Percentiles rank a stretch among this genome's conserved stretches.
phyloP scores from a whole-genome alignment of 2,113 vertebrate genomes.

The Harpagus bidentatus region DNA sequence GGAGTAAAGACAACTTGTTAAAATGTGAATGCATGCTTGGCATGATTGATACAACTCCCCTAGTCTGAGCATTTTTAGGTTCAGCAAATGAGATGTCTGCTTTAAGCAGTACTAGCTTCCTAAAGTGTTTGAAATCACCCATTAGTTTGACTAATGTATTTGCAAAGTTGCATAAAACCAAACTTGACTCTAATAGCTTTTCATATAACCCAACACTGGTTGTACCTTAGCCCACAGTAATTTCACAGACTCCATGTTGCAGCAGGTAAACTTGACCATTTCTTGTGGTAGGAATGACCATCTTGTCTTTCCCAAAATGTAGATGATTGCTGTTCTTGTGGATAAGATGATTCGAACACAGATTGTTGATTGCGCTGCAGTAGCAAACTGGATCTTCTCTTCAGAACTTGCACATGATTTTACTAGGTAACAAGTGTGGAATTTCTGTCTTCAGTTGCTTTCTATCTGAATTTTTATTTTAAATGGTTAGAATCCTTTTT shows the following conservation, averaged over 20 bases:
- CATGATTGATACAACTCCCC: neutral
- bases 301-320: neutral
- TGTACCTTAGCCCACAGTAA: neutral
- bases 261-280: neutral
- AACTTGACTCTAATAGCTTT: neutral
- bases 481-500: neutral
- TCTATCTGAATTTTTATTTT: neutral
- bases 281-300: neutral
- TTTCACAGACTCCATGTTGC: neutral
- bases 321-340: constrained; percentile 90
- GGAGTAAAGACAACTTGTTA: neutral
- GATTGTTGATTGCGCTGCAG: constrained; percentile 91
- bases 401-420: constrained; percentile 90
- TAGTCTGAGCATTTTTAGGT: neutral
- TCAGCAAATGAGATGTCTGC: neutral
- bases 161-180: neutral
- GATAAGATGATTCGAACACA: constrained; percentile 93
- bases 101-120: neutral
- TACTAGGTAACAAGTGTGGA: constrained; percentile 76
- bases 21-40: neutral
- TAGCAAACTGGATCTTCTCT: constrained; percentile 95
- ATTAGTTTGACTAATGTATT: neutral
- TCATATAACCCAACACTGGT: neutral
- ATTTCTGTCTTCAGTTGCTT: neutral
- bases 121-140: neutral